Conservation (phyloP, 2,113 vertebrate genomes). For the Oncorhynchus keta region DNA sequence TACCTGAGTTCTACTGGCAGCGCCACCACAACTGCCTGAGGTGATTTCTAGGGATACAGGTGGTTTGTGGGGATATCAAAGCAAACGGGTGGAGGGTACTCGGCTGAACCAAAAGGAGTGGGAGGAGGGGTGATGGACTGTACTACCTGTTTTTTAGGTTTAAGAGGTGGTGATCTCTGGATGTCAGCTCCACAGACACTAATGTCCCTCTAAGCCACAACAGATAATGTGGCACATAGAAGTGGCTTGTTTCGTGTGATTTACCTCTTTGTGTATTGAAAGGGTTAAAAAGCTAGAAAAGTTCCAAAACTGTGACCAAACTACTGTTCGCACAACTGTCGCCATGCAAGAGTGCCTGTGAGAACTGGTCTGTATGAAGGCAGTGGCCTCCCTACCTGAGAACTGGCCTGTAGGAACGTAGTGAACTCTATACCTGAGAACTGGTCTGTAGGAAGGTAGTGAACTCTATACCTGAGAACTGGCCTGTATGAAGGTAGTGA, state of each 20-base stretch:
- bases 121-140: not conserved
- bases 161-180: not conserved
- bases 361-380: too few relatives aligned
- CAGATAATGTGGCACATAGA: not conserved
- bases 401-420: too few relatives aligned
- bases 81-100: not conserved
- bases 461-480: too few relatives aligned
- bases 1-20: not conserved
- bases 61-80: slow-evolving; percentile 19
- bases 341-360: not conserved
- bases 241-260: too few relatives aligned
- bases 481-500: too few relatives aligned
- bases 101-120: not conserved
- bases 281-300: not conserved
- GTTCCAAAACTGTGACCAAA: not conserved
- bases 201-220: not conserved
- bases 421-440: too few relatives aligned
- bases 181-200: not conserved
- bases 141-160: not conserved
- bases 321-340: not conserved
- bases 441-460: too few relatives aligned
- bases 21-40: not conserved
- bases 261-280: not conserved
- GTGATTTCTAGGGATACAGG: slow-evolving; percentile 16
- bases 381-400: too few relatives aligned